phyloP scores from a whole-genome alignment of 1,140 invertebrate species.

The Aphidius ervi region DNA sequence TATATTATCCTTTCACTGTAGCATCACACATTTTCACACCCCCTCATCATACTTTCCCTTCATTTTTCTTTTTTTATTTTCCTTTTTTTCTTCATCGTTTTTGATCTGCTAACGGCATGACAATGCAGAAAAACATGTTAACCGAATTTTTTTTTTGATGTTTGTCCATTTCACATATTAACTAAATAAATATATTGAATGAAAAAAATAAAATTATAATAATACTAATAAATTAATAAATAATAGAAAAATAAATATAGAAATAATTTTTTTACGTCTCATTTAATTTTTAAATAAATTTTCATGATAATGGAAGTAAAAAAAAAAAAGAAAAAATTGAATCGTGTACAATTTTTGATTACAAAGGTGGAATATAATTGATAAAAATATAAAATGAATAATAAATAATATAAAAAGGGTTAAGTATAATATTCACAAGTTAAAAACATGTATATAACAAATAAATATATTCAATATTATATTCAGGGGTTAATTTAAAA shows the following conservation, averaged over 20 bases:
- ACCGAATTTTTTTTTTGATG: neutral
- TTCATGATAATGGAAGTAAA: too few species aligned
- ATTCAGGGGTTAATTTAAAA: neutral
- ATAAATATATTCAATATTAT: too few species aligned
- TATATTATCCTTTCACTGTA: too few species aligned
- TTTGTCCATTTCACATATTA: neutral
- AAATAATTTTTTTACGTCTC: neutral
- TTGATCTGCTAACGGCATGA: neutral
- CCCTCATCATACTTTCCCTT: neutral
- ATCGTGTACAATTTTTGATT: too few species aligned
- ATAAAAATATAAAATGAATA: too few species aligned
- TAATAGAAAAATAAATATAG: neutral
- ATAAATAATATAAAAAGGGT: too few species aligned
- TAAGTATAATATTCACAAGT: too few species aligned
- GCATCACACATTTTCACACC: neutral
- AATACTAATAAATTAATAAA: neutral
- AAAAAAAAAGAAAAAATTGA: too few species aligned
- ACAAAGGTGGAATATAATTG: too few species aligned
- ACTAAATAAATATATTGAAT: neutral
- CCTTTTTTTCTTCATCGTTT: conserved; percentile 2
- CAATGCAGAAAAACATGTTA: conserved; percentile 6
- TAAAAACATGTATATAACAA: too few species aligned
- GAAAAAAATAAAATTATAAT: neutral
- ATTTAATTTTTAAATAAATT: neutral
- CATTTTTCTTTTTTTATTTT: conserved; percentile 1